phyloP scores from a whole-genome alignment of 2,888 invertebrate genomes.

The Eupithecia pulchellata region DNA sequence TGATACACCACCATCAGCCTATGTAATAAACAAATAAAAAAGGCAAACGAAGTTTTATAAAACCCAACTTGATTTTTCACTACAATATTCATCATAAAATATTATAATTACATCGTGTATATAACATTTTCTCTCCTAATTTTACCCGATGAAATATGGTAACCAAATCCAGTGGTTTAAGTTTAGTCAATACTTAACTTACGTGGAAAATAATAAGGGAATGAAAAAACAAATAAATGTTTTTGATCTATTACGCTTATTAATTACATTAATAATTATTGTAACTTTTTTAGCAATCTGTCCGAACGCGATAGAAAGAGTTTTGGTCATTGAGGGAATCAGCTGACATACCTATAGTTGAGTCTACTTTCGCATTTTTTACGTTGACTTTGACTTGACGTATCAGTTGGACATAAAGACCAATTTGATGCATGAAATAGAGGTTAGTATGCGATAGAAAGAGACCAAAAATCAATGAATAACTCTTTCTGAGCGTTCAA shows the following conservation, averaged over 20 bases:
- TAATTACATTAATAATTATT: constrained; percentile 76
- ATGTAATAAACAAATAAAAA: not conserved
- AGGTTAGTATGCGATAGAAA: not conserved
- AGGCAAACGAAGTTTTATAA: not conserved
- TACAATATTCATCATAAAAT: not conserved
- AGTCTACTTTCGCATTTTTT: not conserved
- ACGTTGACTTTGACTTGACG: not conserved
- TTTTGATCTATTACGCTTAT: constrained; percentile 86
- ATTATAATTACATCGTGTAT: not conserved
- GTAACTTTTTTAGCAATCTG: constrained; percentile 70
- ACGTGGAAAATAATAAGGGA: constrained; percentile 38
- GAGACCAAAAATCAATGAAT: constrained; percentile 1
- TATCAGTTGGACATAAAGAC: not conserved
- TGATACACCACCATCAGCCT: not conserved
- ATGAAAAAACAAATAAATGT: constrained; percentile 74
- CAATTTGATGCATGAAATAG: not conserved
- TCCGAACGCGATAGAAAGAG: constrained; percentile 5
- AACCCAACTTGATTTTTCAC: not conserved
- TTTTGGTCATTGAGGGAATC: not conserved
- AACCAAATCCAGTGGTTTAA: constrained; percentile 63
- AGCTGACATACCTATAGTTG: not conserved
- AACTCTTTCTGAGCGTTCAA: not conserved
- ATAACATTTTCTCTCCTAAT: not conserved
- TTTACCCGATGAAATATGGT: not conserved
- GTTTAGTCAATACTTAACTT: constrained; percentile 42